phyloP scores from a whole-genome alignment of 2,888 invertebrate species.

The Himalopsyche japonica region DNA sequence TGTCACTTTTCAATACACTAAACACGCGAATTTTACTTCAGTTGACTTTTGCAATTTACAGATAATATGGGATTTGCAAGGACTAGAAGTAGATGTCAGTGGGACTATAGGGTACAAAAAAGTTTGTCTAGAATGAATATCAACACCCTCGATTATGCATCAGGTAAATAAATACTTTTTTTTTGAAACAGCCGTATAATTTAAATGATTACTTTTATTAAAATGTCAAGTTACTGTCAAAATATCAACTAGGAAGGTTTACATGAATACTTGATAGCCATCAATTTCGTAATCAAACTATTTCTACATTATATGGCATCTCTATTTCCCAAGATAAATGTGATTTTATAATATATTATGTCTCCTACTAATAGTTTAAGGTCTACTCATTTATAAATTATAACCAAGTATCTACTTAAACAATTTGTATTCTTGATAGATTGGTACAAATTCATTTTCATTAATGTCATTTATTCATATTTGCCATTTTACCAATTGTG shows the following conservation, averaged over 20 bases:
- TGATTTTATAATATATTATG: too few species aligned
- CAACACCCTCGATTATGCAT: neutral
- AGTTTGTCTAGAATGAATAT: neutral
- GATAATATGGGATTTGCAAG: neutral
- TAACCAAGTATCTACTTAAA: too few species aligned
- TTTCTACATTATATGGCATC: too few species aligned
- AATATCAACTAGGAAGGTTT: neutral
- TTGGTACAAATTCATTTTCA: too few species aligned
- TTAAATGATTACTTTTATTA: neutral
- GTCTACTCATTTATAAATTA: too few species aligned
- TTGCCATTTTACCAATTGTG: too few species aligned
- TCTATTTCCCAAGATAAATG: too few species aligned
- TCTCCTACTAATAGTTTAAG: too few species aligned
- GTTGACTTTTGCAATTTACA: neutral
- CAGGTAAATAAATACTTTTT: neutral
- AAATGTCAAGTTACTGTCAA: neutral
- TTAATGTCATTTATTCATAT: too few species aligned
- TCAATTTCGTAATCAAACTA: too few species aligned
- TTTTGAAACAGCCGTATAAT: neutral
- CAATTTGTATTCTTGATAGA: too few species aligned
- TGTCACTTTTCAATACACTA: neutral
- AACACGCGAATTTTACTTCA: neutral
- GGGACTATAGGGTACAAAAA: neutral
- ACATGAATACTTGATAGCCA: too few species aligned
- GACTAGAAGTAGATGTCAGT: neutral